Evolutionary conservation across 2,888 invertebrate species (phyloP).

Genomic region (Athripsodes cinereus): DNA sequence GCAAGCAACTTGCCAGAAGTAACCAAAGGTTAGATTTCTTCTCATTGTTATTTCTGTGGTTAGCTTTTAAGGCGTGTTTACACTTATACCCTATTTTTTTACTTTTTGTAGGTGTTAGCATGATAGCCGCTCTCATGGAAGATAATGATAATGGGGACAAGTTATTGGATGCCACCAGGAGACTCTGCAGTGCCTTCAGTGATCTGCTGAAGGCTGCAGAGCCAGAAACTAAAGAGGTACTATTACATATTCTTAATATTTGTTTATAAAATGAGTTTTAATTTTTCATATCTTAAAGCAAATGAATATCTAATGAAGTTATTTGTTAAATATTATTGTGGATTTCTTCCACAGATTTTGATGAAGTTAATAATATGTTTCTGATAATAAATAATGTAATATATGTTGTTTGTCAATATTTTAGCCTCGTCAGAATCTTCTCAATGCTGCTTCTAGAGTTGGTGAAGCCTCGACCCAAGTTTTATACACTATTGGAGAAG

Average conservation of each 20-base stretch:
- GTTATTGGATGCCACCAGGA: constrained; percentile 85
- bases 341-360: too few species aligned
- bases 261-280: too few species aligned
- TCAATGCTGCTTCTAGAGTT: constrained; percentile 92
- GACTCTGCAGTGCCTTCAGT: constrained; percentile 88
- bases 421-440: constrained; percentile 82
- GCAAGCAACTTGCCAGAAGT: constrained; percentile 95
- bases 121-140: constrained; percentile 94
- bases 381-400: too few species aligned
- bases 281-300: too few species aligned
- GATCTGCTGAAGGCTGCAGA: constrained; percentile 94
- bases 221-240: constrained; percentile 82
- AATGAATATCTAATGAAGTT: too few species aligned
- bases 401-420: constrained; percentile 25
- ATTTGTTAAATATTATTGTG: too few species aligned
- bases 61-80: too few species aligned
- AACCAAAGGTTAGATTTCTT: constrained; percentile 61
- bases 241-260: neutral
- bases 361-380: too few species aligned
- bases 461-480: constrained; percentile 96
- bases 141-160: constrained; percentile 76
- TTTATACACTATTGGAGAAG: constrained; percentile 87
- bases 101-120: constrained; percentile 57
- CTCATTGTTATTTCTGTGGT: too few species aligned
- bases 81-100: too few species aligned